Evolutionary conservation across 2,888 invertebrate species (phyloP).

Genomic region (Pyrrhia umbra): DNA sequence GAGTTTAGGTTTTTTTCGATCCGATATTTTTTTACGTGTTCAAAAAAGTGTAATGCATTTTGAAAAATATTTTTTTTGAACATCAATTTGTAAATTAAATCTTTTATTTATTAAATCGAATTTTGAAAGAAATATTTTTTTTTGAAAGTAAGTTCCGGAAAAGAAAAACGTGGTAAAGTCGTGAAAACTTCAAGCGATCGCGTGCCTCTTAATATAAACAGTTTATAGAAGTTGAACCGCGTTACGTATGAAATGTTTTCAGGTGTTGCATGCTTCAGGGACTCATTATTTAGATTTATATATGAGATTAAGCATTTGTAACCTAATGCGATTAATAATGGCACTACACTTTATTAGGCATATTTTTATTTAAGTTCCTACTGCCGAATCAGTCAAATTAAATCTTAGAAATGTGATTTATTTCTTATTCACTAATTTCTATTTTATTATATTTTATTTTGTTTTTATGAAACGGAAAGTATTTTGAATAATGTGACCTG

Average conservation of each 20-base stretch:
- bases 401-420: constrained; percentile 32
- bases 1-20: no score
- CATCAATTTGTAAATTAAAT: background rate
- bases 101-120: background rate
- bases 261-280: constrained; percentile 61
- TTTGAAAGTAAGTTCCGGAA: no score
- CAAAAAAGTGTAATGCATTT: no score
- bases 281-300: constrained; percentile 67
- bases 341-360: constrained; percentile 47
- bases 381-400: constrained; percentile 37
- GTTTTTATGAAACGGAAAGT: no score
- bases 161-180: background rate
- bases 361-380: constrained; percentile 39
- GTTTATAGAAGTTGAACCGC: constrained; percentile 54
- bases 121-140: background rate
- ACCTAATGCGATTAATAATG: constrained; percentile 57
- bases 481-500: no score
- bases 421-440: no score
- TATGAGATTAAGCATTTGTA: constrained; percentile 60
- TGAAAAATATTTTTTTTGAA: no score
- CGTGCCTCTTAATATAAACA: constrained; percentile 58
- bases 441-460: no score
- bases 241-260: constrained; percentile 60
- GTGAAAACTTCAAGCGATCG: constrained; percentile 40
- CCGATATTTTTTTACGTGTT: no score